phyloP scores from a whole-genome alignment of 2,888 invertebrate species.

The Pegoplata infirma region DNA sequence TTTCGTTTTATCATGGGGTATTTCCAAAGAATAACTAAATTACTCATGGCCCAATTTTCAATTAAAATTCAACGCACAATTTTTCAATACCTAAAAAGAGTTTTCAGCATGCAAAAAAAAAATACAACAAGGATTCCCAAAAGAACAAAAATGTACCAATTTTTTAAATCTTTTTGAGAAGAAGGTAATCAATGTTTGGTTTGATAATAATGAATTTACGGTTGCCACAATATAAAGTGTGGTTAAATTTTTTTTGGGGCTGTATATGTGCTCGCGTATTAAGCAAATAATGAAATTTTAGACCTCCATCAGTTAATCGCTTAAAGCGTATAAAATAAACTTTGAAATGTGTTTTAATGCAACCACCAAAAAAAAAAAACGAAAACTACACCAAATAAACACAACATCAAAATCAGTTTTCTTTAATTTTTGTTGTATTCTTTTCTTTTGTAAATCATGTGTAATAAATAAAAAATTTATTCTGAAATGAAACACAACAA shows the following conservation, averaged over 20 bases:
- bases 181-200: constrained; percentile 54
- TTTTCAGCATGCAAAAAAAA: constrained; percentile 7
- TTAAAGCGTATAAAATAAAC: constrained; percentile 65
- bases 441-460: constrained; percentile 49
- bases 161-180: constrained; percentile 39
- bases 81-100: constrained; percentile 66
- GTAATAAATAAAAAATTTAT: constrained; percentile 56
- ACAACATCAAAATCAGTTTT: constrained; percentile 68
- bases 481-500: constrained; percentile 36
- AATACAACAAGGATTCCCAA: constrained; percentile 22
- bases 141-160: constrained; percentile 14
- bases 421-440: constrained; percentile 48
- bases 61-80: constrained; percentile 68
- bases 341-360: constrained; percentile 49
- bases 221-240: constrained; percentile 43
- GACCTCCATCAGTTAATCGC: constrained; percentile 69
- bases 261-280: constrained; percentile 51
- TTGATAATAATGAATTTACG: constrained; percentile 61
- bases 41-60: constrained; percentile 68
- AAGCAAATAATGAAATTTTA: constrained; percentile 71
- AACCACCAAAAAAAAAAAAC: constrained; percentile 6
- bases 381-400: constrained; percentile 65
- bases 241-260: constrained; percentile 35
- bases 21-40: constrained; percentile 62
- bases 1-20: constrained; percentile 16